Conservation (phyloP, 1,140 invertebrate genomes). For the Dysdera silvatica region DNA sequence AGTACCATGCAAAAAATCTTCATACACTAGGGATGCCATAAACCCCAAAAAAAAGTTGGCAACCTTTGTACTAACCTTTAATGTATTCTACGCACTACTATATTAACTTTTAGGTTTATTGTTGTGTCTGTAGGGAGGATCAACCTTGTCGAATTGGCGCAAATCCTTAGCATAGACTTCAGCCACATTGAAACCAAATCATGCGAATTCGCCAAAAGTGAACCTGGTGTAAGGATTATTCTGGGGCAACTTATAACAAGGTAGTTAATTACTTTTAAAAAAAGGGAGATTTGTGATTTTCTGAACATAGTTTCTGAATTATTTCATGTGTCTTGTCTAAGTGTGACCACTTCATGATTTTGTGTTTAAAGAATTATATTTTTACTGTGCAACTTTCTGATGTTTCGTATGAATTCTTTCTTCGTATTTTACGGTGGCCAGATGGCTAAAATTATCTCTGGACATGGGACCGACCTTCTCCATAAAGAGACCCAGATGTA, state of each 20-base stretch:
- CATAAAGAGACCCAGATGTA: no score
- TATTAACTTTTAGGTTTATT: neutral
- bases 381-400: constrained; percentile 1
- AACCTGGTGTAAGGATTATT: constrained; percentile 61
- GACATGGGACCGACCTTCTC: no score
- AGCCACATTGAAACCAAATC: constrained; percentile 61
- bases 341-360: neutral
- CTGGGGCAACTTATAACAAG: constrained; percentile 81
- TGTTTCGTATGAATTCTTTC: neutral
- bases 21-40: no score
- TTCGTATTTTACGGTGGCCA: no score
- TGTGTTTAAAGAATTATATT: neutral
- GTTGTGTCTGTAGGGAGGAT: constrained; percentile 59
- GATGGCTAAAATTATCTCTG: no score
- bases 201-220: constrained; percentile 46
- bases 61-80: no score
- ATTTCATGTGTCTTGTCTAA: neutral
- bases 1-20: no score
- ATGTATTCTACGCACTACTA: no score
- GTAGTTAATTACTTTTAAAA: constrained; percentile 36
- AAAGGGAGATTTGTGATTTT: neutral
- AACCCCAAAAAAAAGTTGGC: no score
- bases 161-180: constrained; percentile 79
- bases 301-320: neutral
- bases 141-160: constrained; percentile 79